Evolutionary conservation across 1,140 invertebrate species (phyloP), one percentile per base, ranked within the genome.

Genomic region (Bombus waltoni): DNA sequence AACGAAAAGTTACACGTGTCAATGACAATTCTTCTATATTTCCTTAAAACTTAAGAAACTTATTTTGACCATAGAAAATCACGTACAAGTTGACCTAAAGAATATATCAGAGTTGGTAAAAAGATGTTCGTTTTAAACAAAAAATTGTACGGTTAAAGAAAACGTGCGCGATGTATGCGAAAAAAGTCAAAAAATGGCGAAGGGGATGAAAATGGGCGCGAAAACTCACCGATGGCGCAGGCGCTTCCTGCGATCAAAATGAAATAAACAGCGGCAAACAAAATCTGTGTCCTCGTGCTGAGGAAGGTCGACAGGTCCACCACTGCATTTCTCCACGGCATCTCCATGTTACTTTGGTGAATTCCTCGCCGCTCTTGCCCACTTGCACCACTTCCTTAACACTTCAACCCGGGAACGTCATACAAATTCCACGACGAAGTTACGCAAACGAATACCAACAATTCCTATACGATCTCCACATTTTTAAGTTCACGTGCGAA

Each of bases 161-260:
- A 22, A 38, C 35, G 66, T 22, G 18, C 8, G 9, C 2, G 3
- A 25, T 22, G 8, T 28, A 15, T 15, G 13, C 44, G 25, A 5
- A 59, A 22, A 5, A 65, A 65, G 32, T 35, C 5, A n/a, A n/a
- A 71, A 73, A 57, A n/a, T 57, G 4, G 1, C 18, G 62, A 66
- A 83, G 68, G 25, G 15, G 32, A 42, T 59, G 84, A 73, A 81
- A 87, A 83, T 38, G 81, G 59, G 86, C 85, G 81, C 44, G 65
- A 75, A 85, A 68, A 90, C 89, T 89, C 47, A 93, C 92, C 90
- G 72, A 71, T 90, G 22, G 91, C 90, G 81, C 71, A 88, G 65
- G 87, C 90, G 74, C 81, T 80, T 11, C 85, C 79, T 57, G 79
- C 82, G 75, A 91, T 90, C 85, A 90, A 89, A 73, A 88, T 75